Evolutionary conservation across 2,888 invertebrate genomes (phyloP).

Genomic region (Nasonovia ribisnigri): DNA sequence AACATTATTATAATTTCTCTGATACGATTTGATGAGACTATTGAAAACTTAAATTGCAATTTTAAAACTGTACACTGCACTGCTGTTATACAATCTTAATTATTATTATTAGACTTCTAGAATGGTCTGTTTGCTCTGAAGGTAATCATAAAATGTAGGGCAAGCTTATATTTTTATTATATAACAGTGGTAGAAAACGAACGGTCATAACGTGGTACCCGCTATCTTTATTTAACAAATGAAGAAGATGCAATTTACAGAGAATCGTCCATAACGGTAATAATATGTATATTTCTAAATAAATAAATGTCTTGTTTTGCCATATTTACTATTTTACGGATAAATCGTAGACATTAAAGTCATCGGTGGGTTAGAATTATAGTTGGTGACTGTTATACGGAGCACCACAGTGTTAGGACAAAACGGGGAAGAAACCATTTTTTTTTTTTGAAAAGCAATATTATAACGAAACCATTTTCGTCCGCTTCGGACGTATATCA

Average conservation of each 20-base stretch:
- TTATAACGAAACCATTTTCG: neutral
- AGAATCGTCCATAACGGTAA: neutral
- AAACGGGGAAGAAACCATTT: neutral
- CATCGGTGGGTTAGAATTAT: neutral
- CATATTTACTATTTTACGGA: neutral
- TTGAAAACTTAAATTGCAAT: neutral
- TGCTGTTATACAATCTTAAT: neutral
- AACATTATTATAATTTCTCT: neutral
- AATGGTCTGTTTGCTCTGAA: neutral
- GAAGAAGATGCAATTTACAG: neutral
- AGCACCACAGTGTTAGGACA: neutral
- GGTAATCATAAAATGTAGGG: neutral
- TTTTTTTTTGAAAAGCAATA: neutral
- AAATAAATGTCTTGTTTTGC: neutral
- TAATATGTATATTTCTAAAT: neutral
- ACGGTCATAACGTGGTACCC: neutral
- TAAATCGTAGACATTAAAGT: neutral
- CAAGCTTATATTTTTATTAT: neutral
- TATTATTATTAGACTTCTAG: neutral
- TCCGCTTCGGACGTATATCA: neutral
- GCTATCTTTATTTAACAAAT: neutral
- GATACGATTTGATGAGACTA: conserved; percentile 10
- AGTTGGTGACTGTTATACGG: neutral
- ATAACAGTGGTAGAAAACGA: neutral
- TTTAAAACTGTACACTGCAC: neutral